Base-by-base conservation (phyloP, 2,797 vertebrate species). In the Xenentodon cancila region DNA sequence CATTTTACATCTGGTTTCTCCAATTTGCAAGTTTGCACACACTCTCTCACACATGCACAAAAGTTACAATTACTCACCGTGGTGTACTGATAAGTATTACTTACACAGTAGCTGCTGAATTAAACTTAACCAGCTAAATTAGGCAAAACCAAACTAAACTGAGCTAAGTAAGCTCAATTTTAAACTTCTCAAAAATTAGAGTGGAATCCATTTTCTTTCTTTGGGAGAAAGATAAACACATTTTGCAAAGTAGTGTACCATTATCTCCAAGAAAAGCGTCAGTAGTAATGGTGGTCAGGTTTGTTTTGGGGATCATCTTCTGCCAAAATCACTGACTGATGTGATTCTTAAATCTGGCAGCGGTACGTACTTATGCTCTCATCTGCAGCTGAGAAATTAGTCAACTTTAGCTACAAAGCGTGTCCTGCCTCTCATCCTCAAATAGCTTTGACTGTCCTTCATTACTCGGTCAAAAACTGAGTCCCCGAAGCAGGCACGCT, bases 221-320 rank as follows among this genome's bases (percentile, higher is more conserved):
- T 5, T 18, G 56, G 56, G 60, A 34, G 66, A 72, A 78, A 49
- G 55, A 80, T 49, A 52, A 65, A 71, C 64, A 57, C 20, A 40
- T 58, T 67, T 55, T 46, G 48, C 49, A 52, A 75, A 66, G 74
- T 44, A 73, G 80, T 32, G 42, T 72, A 61, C 60, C 34, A 67
- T 32, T 76, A 58, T 65, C 60, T 63, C 69, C 59, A 56, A 53
- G 61, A 42, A 68, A 79, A 78, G 56, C 50, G 65, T 82, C 71
- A 80, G 88, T 79, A 81, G 76, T 44, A 30, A 51, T 59, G 64
- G 68, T 65, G 81, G 82, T 84, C 80, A 53, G 64, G 79, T 85
- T 82, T 80, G 74, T 79, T 79, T 79, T 64, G 59, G 57, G 60
- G 71, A 59, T 46, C 46, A 61, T 68, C 69, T 70, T 44, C 27